These are phyloP conservation scores for Calcarius ornatus DNA, from an alignment of 2,113 vertebrate genomes.

Conservation along the genomic window DNA sequence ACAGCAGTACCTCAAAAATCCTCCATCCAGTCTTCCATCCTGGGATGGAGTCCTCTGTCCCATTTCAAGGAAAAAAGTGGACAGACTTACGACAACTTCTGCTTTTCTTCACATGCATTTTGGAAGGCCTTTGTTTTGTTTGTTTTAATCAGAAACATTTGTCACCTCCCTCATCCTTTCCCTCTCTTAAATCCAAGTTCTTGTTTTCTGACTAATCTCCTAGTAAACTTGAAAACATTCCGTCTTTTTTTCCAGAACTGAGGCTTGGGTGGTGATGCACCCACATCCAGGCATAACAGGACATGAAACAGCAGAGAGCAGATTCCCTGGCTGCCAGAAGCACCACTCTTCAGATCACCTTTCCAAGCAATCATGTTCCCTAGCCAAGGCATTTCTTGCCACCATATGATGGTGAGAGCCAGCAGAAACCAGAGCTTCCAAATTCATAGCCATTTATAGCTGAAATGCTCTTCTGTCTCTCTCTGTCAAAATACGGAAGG, in stretches of 20 bases:
- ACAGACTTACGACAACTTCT: accelerated
- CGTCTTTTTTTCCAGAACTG: not conserved
- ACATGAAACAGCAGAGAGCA: not conserved
- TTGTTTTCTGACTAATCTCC: not conserved
- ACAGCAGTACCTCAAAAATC: not conserved
- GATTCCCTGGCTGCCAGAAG: not conserved
- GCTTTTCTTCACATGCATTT: not conserved
- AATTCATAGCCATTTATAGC: not conserved
- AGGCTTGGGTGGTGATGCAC: not conserved
- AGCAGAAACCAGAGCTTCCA: not conserved
- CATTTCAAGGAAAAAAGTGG: not conserved
- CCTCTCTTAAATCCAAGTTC: not conserved
- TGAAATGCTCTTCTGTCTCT: not conserved
- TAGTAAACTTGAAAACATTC: not conserved
- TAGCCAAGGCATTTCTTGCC: not conserved
- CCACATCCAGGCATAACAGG: not conserved
- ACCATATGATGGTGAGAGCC: not conserved
- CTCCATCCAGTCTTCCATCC: not conserved
- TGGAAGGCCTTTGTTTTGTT: not conserved
- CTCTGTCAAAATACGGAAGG: not conserved
- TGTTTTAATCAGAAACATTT: not conserved
- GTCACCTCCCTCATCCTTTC: not conserved
- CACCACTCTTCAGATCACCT: not conserved
- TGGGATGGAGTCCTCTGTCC: not conserved
- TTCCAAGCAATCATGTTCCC: not conserved